phyloP scores from a whole-genome alignment of 30 jellyfish, hydroid and myxozoan species.

The Hydra vulgaris region DNA sequence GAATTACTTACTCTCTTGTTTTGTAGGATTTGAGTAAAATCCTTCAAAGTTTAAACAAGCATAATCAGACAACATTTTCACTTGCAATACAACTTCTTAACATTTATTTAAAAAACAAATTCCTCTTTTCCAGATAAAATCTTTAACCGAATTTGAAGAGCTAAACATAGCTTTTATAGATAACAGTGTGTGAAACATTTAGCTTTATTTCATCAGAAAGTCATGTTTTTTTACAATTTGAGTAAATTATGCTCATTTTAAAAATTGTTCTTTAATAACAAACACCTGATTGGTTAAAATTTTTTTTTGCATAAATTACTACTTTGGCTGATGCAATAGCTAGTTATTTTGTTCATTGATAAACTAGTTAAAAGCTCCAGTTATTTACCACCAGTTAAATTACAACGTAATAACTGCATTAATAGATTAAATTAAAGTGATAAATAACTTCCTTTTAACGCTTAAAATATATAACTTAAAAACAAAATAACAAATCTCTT shows the following conservation, averaged over 20 bases:
- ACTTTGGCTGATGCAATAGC: neutral
- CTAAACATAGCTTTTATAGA: neutral
- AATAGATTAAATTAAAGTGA: no score
- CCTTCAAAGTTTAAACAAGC: conserved; percentile 20
- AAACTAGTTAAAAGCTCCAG: neutral
- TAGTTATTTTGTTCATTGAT: neutral
- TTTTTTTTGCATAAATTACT: neutral
- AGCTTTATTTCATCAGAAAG: neutral
- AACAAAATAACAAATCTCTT: no score
- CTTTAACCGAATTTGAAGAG: neutral
- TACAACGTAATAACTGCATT: no score
- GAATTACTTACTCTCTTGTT: conserved; percentile 3
- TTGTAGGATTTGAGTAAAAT: conserved; percentile 13
- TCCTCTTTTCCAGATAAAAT: neutral
- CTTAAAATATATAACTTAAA: no score
- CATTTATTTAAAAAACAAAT: neutral
- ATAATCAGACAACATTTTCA: conserved; percentile 15
- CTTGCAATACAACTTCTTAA: no score
- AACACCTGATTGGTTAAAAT: neutral
- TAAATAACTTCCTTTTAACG: no score
- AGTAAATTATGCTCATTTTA: neutral
- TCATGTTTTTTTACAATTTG: neutral
- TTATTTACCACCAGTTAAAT: neutral
- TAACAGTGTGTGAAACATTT: neutral
- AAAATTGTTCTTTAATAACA: neutral